phyloP scores from a whole-genome alignment of 1,140 invertebrate species.

The Megalopta genalis region DNA sequence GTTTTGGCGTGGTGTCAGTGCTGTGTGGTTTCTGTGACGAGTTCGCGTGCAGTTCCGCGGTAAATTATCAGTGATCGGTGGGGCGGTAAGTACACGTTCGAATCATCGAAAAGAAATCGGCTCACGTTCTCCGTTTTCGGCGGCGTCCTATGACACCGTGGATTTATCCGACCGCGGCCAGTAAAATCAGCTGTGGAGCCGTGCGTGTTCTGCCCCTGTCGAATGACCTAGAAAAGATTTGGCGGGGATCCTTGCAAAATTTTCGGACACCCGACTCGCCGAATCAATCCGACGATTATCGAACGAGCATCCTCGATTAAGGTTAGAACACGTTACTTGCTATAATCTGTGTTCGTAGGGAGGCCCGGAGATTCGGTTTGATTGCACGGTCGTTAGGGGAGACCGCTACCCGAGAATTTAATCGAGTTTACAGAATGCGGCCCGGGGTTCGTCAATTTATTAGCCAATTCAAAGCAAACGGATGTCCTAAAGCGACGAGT shows the following conservation, averaged over 20 bases:
- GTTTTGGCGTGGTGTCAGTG: slow-evolving; percentile 57
- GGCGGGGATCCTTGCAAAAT: slow-evolving; percentile 44
- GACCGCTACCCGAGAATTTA: neutral
- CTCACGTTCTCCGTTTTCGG: neutral
- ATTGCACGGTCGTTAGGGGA: slow-evolving; percentile 13
- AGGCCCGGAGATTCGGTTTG: neutral
- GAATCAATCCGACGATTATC: neutral
- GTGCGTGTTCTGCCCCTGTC: slow-evolving; percentile 26
- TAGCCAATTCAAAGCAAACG: neutral
- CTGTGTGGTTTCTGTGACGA: slow-evolving; percentile 41
- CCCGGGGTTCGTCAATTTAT: slow-evolving; percentile 5
- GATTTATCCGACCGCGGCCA: neutral
- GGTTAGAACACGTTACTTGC: slow-evolving; percentile 34
- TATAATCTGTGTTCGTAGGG: neutral
- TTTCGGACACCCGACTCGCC: neutral
- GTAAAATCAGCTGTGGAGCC: slow-evolving; percentile 43
- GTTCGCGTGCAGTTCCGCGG: slow-evolving; percentile 16
- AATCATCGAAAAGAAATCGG: neutral
- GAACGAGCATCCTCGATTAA: neutral
- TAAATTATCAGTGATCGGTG: slow-evolving; percentile 35
- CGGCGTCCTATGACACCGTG: neutral
- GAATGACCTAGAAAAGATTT: slow-evolving; percentile 57
- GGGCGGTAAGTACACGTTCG: slow-evolving; percentile 26
- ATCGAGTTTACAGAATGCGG: neutral
- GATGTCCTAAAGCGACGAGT: neutral